Conservation (phyloP, 2,888 invertebrate species). For the Malthinus flaveolus region DNA sequence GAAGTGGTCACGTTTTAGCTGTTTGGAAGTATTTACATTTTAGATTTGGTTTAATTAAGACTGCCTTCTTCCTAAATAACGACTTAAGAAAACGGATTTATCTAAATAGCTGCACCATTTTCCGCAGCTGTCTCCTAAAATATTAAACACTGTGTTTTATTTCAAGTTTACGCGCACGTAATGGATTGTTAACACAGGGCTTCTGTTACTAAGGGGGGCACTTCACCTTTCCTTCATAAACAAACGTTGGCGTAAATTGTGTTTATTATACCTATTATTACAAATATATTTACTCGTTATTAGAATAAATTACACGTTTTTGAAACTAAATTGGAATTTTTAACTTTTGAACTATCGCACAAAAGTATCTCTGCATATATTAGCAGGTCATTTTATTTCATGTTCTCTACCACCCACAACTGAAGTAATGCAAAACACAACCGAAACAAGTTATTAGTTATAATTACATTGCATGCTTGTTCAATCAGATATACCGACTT, state of each 20-base stretch:
- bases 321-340: constrained; percentile 9
- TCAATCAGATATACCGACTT: constrained; percentile 40
- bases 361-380: constrained; percentile 8
- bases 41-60: constrained; percentile 47
- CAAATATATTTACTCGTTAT: background rate
- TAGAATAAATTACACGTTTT: constrained; percentile 5
- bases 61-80: constrained; percentile 38
- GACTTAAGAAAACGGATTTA: constrained; percentile 40
- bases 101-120: constrained; percentile 35
- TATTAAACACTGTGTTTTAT: constrained; percentile 36
- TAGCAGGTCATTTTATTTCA: constrained; percentile 16
- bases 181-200: constrained; percentile 18
- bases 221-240: constrained; percentile 4
- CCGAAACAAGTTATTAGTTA: constrained; percentile 53
- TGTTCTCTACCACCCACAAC: constrained; percentile 22
- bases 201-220: constrained; percentile 6
- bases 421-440: constrained; percentile 32
- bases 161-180: constrained; percentile 26
- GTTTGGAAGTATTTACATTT: constrained; percentile 48
- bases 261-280: constrained; percentile 7
- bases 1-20: constrained; percentile 43
- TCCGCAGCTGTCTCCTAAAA: constrained; percentile 38
- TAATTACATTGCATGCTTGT: constrained; percentile 51
- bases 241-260: constrained; percentile 9
- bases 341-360: constrained; percentile 5